phyloP scores from a whole-genome alignment of 92 coral and sea anemone species.

The Epizoanthus rinbou region DNA sequence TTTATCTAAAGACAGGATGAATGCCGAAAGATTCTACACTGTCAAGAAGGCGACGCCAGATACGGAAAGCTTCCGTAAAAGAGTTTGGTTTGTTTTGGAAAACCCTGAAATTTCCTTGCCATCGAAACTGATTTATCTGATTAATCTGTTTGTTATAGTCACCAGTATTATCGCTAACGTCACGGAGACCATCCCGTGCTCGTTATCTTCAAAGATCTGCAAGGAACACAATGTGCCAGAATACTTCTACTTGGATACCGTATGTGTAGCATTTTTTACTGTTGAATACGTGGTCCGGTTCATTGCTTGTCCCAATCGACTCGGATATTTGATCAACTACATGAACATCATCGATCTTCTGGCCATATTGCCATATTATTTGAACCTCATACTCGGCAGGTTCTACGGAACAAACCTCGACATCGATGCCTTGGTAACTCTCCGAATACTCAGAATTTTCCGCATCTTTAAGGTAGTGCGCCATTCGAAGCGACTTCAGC shows the following conservation, averaged over 20 bases:
- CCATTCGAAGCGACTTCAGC: constrained; percentile 72
- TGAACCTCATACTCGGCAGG: constrained; percentile 53
- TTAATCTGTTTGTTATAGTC: constrained; percentile 65
- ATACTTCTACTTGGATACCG: constrained; percentile 71
- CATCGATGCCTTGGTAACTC: constrained; percentile 63
- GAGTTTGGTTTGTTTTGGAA: constrained; percentile 64
- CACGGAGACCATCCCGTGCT: constrained; percentile 70
- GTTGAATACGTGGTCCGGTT: constrained; percentile 63
- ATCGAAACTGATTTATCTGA: constrained; percentile 64
- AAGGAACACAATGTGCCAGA: constrained; percentile 55
- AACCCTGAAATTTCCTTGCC: constrained; percentile 57
- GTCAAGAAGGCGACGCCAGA: constrained; percentile 47
- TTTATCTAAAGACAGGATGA: constrained; percentile 41
- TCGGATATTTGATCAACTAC: constrained; percentile 51
- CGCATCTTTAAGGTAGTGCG: constrained; percentile 79
- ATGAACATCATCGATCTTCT: constrained; percentile 82
- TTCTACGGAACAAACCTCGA: constrained; percentile 52
- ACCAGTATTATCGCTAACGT: constrained; percentile 70
- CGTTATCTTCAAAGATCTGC: constrained; percentile 51
- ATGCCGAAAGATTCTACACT: constrained; percentile 35
- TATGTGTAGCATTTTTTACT: constrained; percentile 75
- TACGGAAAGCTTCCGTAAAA: constrained; percentile 44
- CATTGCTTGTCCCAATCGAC: constrained; percentile 59
- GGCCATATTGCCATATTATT: constrained; percentile 74
- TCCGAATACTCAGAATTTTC: constrained; percentile 73